A percentile compares a stretch with the other conserved stretches of the same genome.
phyloP scores from a whole-genome alignment of 2,888 invertebrate species.

The Aleiodes testaceus region DNA sequence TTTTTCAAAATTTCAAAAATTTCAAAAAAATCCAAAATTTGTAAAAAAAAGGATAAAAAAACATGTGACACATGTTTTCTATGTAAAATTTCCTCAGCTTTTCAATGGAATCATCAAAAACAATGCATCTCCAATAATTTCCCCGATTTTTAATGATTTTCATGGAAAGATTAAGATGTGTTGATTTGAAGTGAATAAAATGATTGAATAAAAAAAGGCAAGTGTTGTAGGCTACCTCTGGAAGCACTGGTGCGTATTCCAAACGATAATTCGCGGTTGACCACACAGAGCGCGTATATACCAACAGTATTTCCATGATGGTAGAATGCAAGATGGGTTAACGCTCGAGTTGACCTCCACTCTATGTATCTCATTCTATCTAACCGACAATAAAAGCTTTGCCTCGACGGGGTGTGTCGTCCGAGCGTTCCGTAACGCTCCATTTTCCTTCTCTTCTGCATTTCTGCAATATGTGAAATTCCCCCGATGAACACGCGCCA shows the following conservation, averaged over 20 bases:
- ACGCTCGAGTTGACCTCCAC: conserved; percentile 48
- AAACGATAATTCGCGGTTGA: conserved; percentile 52
- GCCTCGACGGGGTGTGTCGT: conserved; percentile 32
- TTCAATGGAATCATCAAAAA: no score
- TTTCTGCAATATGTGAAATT: conserved; percentile 2
- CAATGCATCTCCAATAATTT: no score
- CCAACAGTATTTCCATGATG: conserved; percentile 34
- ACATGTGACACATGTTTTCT: no score
- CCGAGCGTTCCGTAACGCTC: conserved; percentile 51
- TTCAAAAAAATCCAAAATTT: no score
- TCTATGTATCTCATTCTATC: conserved; percentile 31
- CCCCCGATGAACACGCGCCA: conserved; percentile 16
- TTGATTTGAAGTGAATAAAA: conserved; percentile 13
- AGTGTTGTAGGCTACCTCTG: conserved; percentile 22
- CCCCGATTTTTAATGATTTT: no score
- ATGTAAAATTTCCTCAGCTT: no score
- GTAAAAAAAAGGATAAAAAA: no score
- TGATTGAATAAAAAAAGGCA: conserved; percentile 10
- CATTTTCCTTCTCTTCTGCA: conserved; percentile 45
- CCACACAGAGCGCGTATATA: conserved; percentile 44
- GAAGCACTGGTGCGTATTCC: conserved; percentile 49
- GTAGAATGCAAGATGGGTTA: conserved; percentile 45
- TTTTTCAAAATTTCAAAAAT: no score
- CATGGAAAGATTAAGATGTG: neutral
- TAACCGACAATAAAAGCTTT: conserved; percentile 23